These are phyloP conservation scores for Biston betularia DNA, from an alignment of 2,888 invertebrate species.

Conservation along the genomic window DNA sequence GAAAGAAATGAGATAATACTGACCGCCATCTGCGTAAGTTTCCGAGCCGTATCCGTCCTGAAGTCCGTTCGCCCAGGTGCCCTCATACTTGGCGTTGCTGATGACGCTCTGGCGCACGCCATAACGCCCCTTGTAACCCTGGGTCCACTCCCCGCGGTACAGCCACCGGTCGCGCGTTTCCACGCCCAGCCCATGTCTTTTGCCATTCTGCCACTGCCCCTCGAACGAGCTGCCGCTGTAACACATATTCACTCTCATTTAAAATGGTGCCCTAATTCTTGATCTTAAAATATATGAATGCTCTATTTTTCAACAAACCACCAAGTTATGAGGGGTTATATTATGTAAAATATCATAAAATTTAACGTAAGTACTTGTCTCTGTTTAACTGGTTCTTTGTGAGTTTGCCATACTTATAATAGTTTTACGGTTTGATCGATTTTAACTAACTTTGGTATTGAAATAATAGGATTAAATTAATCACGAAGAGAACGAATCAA, in stretches of 20 bases:
- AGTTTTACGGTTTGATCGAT: too few relatives aligned
- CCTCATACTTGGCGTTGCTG: constrained; percentile 98
- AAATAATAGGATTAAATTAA: background rate
- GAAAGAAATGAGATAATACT: constrained; percentile 77
- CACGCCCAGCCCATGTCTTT: constrained; percentile 98
- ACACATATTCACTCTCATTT: constrained; percentile 49
- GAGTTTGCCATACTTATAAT: too few relatives aligned
- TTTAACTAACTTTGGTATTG: background rate
- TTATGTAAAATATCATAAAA: too few relatives aligned
- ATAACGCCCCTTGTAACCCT: constrained; percentile 99
- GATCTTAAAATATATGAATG: too few relatives aligned
- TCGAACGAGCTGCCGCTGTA: constrained; percentile 97
- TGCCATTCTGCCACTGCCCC: constrained; percentile 99
- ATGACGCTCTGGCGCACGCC: constrained; percentile 98
- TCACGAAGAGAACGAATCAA: background rate
- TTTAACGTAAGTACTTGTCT: too few relatives aligned
- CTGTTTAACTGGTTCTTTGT: too few relatives aligned
- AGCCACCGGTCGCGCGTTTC: constrained; percentile 99
- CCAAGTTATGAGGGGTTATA: too few relatives aligned
- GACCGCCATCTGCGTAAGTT: constrained; percentile 99
- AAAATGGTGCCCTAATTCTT: constrained; percentile 6
- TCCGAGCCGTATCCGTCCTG: constrained; percentile 99
- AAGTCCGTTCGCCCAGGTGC: constrained; percentile 99
- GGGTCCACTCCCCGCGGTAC: constrained; percentile 99
- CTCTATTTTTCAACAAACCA: too few relatives aligned